Base-by-base conservation (phyloP, 2,113 vertebrate genomes). In the Rynchops niger region DNA sequence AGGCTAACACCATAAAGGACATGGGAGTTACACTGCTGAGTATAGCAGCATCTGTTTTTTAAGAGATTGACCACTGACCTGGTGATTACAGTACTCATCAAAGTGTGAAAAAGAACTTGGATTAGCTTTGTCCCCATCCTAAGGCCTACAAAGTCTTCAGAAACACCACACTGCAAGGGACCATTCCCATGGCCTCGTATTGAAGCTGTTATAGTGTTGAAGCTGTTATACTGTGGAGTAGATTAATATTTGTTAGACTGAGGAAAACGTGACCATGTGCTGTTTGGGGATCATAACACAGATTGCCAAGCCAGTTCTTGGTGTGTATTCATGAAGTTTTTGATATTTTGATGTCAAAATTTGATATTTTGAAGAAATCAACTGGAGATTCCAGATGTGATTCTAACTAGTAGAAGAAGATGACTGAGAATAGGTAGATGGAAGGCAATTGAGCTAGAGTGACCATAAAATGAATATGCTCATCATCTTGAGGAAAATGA, bases 171-270 rank as follows among this genome's bases (percentile, higher is more conserved):
- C 22, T 38, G 16, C 32, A 30, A 30, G 21, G 15, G 10, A 89
- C 55, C 5, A 50, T 74, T 88, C 30, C 15, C 0, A 0, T 79
- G n/a, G 18, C 27, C 19, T 84, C 3, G 0, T 56, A 36, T 43
- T 70, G 32, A 62, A 27, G 4, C 7, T 55, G 30, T 86, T 61
- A 22, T 5, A 23, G 18, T 19, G 6, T 19, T 63, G 36, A 85
- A 85, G 36, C 15, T 90, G 18, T 43, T 90, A 38, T 19, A 34
- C 23, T 34, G 5, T 55, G 11, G 43, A 32, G n/a, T 42, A 55
- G 22, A 38, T 79, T 42, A 55, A 21, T 29, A 73, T 73, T 67
- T 38, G 5, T 15, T 85, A 27, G 11, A 50, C 38, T 19, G 18
- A 71, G 18, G 15, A 73, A 22, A 62, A 84, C 34, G 13, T 36